These are phyloP conservation scores for Sinhomidia bicolor DNA, from an alignment of 2,888 invertebrate genomes.

Conservation along the genomic window DNA sequence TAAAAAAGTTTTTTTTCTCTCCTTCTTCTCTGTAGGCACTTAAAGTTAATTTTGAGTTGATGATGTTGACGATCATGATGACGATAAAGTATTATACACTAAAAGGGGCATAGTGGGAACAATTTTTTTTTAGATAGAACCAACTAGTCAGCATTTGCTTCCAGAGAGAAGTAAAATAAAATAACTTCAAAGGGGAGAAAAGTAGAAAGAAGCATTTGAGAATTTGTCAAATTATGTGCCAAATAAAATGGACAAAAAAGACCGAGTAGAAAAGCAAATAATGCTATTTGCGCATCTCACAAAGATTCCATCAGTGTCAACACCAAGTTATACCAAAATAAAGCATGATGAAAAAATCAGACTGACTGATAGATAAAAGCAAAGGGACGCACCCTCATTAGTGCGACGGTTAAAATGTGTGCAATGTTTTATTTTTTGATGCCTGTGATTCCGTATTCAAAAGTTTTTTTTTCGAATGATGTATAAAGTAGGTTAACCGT, in stretches of 20 bases:
- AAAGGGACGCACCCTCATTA: too few relatives aligned
- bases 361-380: too few relatives aligned
- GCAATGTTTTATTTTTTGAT: not conserved
- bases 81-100: not conserved
- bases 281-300: too few relatives aligned
- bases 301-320: too few relatives aligned
- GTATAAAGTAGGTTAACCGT: too few relatives aligned
- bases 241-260: not conserved
- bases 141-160: not conserved
- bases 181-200: constrained; percentile 18
- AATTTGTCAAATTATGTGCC: constrained; percentile 15
- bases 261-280: not conserved
- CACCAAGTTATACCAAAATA: too few relatives aligned
- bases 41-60: constrained; percentile 37
- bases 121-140: not conserved
- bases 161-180: not conserved
- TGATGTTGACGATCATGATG: not conserved
- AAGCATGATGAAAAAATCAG: too few relatives aligned
- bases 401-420: too few relatives aligned
- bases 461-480: not conserved
- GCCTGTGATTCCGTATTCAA: constrained; percentile 11
- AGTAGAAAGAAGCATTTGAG: not conserved
- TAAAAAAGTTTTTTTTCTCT: constrained; percentile 35
- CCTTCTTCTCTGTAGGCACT: not conserved
- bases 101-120: not conserved